phyloP scores from a whole-genome alignment of 1,140 invertebrate genomes.

The Pseudomyrmex flavicornis region DNA sequence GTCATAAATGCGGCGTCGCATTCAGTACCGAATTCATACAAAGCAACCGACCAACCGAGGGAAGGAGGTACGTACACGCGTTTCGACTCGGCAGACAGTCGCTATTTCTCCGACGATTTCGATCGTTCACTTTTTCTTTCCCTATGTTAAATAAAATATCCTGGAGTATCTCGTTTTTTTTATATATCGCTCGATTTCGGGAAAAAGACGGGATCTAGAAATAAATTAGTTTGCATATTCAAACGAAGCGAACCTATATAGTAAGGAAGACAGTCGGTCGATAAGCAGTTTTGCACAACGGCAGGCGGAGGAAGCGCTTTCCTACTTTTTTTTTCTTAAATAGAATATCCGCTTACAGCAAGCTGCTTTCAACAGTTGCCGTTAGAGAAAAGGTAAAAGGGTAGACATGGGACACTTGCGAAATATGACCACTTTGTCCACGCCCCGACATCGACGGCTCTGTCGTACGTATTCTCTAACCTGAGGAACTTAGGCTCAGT shows the following conservation, averaged over 20 bases:
- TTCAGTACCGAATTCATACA: conserved; percentile 67
- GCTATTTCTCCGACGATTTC: conserved; percentile 39
- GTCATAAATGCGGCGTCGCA: conserved; percentile 29
- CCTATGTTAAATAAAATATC: conserved; percentile 7
- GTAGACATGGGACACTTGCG: conserved; percentile 65
- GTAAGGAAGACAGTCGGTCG: conserved; percentile 28
- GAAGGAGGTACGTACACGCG: conserved; percentile 59
- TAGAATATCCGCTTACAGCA: conserved; percentile 77
- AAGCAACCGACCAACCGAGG: conserved; percentile 35
- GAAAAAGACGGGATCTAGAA: not conserved
- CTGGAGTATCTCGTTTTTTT: not conserved
- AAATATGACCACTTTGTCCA: conserved; percentile 62
- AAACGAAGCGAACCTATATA: conserved; percentile 31
- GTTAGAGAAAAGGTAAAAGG: conserved; percentile 62
- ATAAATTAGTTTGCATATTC: conserved; percentile 56
- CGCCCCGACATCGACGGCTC: conserved; percentile 42
- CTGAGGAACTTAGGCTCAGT: conserved; percentile 47
- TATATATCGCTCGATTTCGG: conserved; percentile 14
- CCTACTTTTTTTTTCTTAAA: conserved; percentile 68
- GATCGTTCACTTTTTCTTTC: not conserved
- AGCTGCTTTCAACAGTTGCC: conserved; percentile 69
- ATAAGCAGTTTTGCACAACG: conserved; percentile 50
- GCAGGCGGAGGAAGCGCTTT: conserved; percentile 27
- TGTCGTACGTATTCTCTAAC: conserved; percentile 32
- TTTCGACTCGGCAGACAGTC: conserved; percentile 21